Conservation (phyloP, 2,113 vertebrate genomes). For the Bubo blakistoni region DNA sequence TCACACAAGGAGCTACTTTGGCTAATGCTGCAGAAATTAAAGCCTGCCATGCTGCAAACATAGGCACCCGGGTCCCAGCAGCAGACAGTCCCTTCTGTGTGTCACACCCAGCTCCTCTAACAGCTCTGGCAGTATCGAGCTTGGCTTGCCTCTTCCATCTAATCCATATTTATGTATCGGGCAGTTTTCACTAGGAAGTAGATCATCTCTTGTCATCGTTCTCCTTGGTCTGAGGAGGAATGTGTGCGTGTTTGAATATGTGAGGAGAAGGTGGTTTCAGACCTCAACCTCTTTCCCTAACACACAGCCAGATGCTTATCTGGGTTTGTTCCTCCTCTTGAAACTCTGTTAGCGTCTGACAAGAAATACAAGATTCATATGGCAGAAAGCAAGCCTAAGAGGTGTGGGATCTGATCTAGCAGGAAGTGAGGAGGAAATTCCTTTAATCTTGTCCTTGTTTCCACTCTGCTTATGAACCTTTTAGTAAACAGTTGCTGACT, state of each 20-base stretch:
- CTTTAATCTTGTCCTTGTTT: constrained; percentile 59
- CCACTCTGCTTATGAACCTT: constrained; percentile 36
- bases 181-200: background rate
- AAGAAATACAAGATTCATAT: constrained; percentile 34
- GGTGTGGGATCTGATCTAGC: background rate
- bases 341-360: background rate
- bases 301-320: background rate
- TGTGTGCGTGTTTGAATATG: background rate
- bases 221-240: background rate
- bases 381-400: background rate
- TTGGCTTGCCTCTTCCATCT: background rate
- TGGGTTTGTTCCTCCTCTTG: constrained; percentile 13
- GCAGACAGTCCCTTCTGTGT: background rate
- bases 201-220: background rate
- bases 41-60: background rate
- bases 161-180: background rate
- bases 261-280: background rate
- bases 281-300: background rate
- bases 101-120: no score
- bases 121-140: background rate
- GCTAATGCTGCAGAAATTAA: background rate
- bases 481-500: constrained; percentile 28
- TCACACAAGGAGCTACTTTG: background rate
- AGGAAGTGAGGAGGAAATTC: constrained; percentile 35
- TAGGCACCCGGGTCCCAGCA: background rate